Evolutionary conservation across 1,140 invertebrate species (phyloP).

Genomic region (Pectinophora gossypiella): DNA sequence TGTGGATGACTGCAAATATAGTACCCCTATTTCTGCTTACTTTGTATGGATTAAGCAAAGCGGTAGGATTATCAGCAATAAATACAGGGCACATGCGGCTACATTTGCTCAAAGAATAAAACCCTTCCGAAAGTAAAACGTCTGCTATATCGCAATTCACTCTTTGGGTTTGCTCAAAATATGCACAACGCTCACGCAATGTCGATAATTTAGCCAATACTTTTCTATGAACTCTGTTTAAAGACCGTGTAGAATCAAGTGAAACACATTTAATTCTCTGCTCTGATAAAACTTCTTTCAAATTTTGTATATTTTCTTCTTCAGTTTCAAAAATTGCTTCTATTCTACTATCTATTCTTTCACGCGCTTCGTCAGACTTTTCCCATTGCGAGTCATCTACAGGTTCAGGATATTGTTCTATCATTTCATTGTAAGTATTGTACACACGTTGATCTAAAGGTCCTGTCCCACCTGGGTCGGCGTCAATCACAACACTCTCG

Average conservation of each 20-base stretch:
- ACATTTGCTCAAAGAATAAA: conserved; percentile 77
- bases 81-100: conserved; percentile 77
- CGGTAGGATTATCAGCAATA: conserved; percentile 60
- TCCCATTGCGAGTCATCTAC: conserved; percentile 63
- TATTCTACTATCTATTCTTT: conserved; percentile 61
- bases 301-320: conserved; percentile 49
- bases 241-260: conserved; percentile 50
- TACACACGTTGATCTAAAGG: conserved; percentile 50
- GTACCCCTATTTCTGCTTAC: conserved; percentile 51
- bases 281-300: conserved; percentile 47
- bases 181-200: conserved; percentile 60
- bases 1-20: conserved; percentile 73
- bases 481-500: conserved; percentile 44
- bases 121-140: conserved; percentile 70
- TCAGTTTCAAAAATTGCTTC: conserved; percentile 62
- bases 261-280: conserved; percentile 65
- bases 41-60: conserved; percentile 69
- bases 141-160: conserved; percentile 73
- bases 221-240: conserved; percentile 47
- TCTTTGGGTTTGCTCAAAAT: conserved; percentile 75
- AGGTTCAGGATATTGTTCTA: conserved; percentile 62
- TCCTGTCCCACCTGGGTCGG: conserved; percentile 31
- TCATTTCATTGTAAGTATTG: conserved; percentile 44
- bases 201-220: conserved; percentile 42
- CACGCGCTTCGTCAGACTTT: conserved; percentile 52